Base-by-base conservation (phyloP, 1,140 invertebrate genomes). In the Antheraea pernyi region DNA sequence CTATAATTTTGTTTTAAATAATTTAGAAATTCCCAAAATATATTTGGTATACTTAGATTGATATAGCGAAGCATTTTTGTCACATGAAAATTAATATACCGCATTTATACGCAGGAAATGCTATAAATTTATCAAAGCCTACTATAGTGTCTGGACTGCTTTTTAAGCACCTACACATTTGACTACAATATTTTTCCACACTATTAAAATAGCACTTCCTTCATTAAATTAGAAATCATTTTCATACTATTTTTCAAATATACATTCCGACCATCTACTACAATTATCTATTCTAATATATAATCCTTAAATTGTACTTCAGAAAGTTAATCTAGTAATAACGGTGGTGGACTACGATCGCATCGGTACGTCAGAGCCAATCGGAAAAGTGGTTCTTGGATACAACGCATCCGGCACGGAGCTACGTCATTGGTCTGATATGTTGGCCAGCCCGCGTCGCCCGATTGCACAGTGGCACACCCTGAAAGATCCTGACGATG, bases 391-490 rank as follows among this genome's bases (percentile, higher is more conserved):
- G 72, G 95, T 99, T 69, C 95, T 99, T 75, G 99, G 99, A 61
- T 99, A 99, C 93, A 99, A 98, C 93, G 98, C 98, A 79, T 97
- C 96, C 73, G 99, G 99, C 69, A 99, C 98, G 19, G 99, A 99
- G 92, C 94, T 99, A 63, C 96, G 99, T 80, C 99, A 99, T 93
- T 99, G 99, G 99, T 99, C 98, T 68, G 99, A 99, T 92, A 99
- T 99, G 98, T 93, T 99, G 92, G 99, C 99, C 82, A 99, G 98
- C 71, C 99, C 99, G 4, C 95, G 99, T 83, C 95, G 99, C 89
- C 99, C 99, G 39, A 99, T 99, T 82, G 99, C 99, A 75, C 99
- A 99, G 93, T 99, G 99, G 99, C 99, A 99, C 90, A 99, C 98
- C 73, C 95, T 99, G 75, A 98, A 98, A 91, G 98, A 99, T 89